Conservation (phyloP, 2,113 vertebrate species). For the Psittacula cyanocephala region DNA sequence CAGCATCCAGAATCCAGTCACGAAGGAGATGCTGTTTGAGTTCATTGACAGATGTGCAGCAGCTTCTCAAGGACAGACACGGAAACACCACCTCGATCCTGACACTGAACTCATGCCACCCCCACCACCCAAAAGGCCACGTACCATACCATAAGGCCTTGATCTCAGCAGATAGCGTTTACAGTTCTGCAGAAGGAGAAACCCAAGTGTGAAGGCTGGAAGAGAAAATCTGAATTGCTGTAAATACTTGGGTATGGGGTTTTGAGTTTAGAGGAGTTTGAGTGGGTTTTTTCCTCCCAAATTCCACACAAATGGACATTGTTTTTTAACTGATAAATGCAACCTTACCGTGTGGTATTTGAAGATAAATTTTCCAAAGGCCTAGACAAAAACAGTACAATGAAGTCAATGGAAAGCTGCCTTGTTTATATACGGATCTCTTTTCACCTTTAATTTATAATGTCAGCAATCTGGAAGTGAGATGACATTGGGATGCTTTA, state of each 20-base stretch:
- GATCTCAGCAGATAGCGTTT: not conserved
- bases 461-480: conserved; percentile 62
- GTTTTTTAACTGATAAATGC: conserved; percentile 67
- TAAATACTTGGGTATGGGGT: conserved; percentile 58
- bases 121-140: conserved; percentile 90
- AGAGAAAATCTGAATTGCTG: conserved; percentile 46
- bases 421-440: conserved; percentile 73
- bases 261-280: not conserved
- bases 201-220: not conserved
- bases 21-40: conserved; percentile 93
- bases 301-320: conserved; percentile 54
- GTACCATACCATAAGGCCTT: conserved; percentile 74
- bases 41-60: conserved; percentile 87
- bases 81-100: conserved; percentile 85
- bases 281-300: not conserved
- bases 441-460: conserved; percentile 75
- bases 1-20: conserved; percentile 94
- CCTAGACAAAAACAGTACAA: conserved; percentile 60
- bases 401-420: conserved; percentile 70
- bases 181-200: conserved; percentile 59
- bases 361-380: conserved; percentile 69
- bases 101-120: conserved; percentile 96
- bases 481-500: conserved; percentile 47
- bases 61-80: conserved; percentile 78
- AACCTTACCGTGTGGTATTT: conserved; percentile 63